A percentile compares a stretch with the other conserved stretches of the same genome.
phyloP scores from a whole-genome alignment of 2,113 vertebrate genomes.

The Archilochus colubris region DNA sequence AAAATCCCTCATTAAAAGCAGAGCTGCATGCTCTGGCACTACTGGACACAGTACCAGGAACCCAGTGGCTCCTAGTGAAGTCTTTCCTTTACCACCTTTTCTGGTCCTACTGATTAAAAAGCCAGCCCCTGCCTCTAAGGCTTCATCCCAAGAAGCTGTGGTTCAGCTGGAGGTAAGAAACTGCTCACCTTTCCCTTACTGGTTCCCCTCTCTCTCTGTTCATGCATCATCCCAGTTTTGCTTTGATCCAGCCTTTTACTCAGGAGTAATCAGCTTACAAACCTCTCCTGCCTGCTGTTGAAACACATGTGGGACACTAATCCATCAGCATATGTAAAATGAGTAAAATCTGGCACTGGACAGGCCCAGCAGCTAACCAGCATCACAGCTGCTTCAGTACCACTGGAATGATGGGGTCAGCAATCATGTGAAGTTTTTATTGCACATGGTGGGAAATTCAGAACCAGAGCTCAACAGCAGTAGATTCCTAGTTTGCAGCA shows the following conservation, averaged over 20 bases:
- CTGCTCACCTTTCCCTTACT: background rate
- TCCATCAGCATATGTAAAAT: rapidly evolving
- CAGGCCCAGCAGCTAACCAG: background rate
- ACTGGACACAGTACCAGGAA: too few relatives aligned
- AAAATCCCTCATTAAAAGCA: background rate
- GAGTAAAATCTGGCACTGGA: background rate
- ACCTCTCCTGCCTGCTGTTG: background rate
- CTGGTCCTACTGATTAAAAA: background rate
- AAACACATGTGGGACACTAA: background rate
- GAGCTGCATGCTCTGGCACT: background rate
- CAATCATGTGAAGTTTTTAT: background rate
- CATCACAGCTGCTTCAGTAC: background rate
- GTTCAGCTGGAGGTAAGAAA: background rate
- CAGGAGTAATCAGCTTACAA: background rate
- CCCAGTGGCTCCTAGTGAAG: background rate
- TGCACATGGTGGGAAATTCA: background rate
- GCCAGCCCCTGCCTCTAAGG: background rate
- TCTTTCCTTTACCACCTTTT: background rate
- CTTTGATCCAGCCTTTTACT: background rate
- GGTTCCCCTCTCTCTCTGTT: background rate
- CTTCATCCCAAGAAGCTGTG: background rate
- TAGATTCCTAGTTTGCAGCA: background rate
- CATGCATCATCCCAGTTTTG: background rate
- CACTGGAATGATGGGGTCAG: too few relatives aligned
- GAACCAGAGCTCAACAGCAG: background rate